phyloP scores from a whole-genome alignment of 2,888 invertebrate species.

The Cinara cedri region DNA sequence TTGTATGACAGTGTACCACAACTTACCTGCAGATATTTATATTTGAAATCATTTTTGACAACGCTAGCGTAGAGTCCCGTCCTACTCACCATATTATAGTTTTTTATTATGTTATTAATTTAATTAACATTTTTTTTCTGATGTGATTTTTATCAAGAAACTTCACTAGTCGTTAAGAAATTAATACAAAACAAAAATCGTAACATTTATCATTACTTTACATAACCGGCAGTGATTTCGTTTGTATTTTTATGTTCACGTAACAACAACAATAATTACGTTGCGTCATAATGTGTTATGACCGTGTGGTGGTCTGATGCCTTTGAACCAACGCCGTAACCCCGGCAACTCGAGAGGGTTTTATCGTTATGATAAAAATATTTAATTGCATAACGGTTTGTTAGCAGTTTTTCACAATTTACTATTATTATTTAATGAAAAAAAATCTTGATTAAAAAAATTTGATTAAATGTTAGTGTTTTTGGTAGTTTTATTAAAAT shows the following conservation, averaged over 20 bases:
- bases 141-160: not conserved
- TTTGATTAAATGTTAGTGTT: too few species aligned
- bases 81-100: constrained; percentile 31
- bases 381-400: not conserved
- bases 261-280: constrained; percentile 7
- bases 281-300: not conserved
- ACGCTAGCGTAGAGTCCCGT: constrained; percentile 34
- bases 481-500: too few species aligned
- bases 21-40: constrained; percentile 25
- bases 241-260: not conserved
- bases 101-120: too few species aligned
- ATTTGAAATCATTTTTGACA: constrained; percentile 9
- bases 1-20: too few species aligned
- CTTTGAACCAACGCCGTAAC: constrained; percentile 37
- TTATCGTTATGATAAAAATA: constrained; percentile 34
- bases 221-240: not conserved
- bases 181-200: not conserved
- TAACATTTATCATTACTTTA: not conserved
- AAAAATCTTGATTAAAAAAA: too few species aligned
- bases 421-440: too few species aligned
- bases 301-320: not conserved
- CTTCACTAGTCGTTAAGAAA: not conserved
- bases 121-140: not conserved
- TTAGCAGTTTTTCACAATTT: too few species aligned
- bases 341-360: not conserved